Base-by-base conservation (phyloP, 2,113 vertebrate genomes). In the Butastur rufipennis region DNA sequence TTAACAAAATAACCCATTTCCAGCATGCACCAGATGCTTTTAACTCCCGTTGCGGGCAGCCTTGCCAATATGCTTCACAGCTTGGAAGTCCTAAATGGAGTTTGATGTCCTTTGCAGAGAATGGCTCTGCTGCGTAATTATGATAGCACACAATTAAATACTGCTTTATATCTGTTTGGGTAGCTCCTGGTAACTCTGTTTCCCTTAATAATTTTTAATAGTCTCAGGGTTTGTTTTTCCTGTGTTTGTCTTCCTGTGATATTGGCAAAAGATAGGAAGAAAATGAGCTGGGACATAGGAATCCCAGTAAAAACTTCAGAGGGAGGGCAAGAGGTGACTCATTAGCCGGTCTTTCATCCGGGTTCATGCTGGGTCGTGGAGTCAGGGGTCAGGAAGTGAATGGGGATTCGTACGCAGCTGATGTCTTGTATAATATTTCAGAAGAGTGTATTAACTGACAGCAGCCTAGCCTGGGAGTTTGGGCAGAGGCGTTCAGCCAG, bases 211-310 rank as follows among this genome's bases (percentile, higher is more conserved):
- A 93, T 95, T 77, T 81, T 88, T 74, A 81, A 55, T 74, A 88
- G 91, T 81, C 65, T 91, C 36, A 43, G 68, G 34, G 56, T 88
- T 96, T 93, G 82, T 93, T 96, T 96, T 94, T 94, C 80, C 72
- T 88, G 48, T 79, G 81, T 90, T 90, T 90, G 48, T 86, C 62
- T 90, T 93, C 58, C 58, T 90, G 55, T 36, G n/a, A 63, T 90
- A 77, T 20, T 94, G 92, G 82, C 86, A 83, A 88, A 90, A 95
- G 71, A 77, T 58, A 78, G 79, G 88, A 77, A 70, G 82, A 96
- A 93, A 93, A 88, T 58, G 52, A 94, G 29, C 79, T 78, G 65
- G 65, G 55, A 58, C 29, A 2, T 58, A 94, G 65, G 86, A 86
- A 91, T 91, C 68, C 63, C n/a, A n/a, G 50, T 42, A 67, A 48